Evolutionary conservation across 1,140 invertebrate species (phyloP), one percentile per base, ranked within the genome.

Genomic region (Phenacoccus solenopsis): DNA sequence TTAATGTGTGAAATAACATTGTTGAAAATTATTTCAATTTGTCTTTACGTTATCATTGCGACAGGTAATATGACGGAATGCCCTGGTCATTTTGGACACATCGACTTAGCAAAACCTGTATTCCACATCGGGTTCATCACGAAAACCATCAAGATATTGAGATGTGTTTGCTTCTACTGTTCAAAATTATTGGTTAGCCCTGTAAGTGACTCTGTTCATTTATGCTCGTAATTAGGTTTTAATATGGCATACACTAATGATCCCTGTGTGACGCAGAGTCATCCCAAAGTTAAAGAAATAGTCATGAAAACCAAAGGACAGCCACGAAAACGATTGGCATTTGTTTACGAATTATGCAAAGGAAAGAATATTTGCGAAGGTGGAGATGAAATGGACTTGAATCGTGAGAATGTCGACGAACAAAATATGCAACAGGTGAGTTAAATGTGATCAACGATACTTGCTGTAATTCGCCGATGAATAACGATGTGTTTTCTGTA

Each of bases 1-100:
- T 49, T n/a, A 49, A 49, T 12, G 10, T 49, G n/a, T 49, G 35
- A 49, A 64, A 64, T 22, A 64, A 16, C 21, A 64, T 64, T 64
- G 59, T 64, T 64, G 16, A 7, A 20, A 49, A n/a, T n/a, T n/a
- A n/a, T n/a, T n/a, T n/a, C n/a, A n/a, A 70, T 70, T 67, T 70
- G 20, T 61, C 27, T 25, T 12, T 10, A 21, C 59, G 20, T 73
- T 72, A 30, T 74, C 68, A 57, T 72, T 71, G 71, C 72, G 72
- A 68, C 70, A 78, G 78, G 88, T 24, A 98, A 95, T 75, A 95
- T 98, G 91, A 90, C 91, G 1, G 96, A 99, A 79, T 99, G 98
- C 80, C 95, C 96, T 20, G 98, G 98, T 0, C 98, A 99, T 80
- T 99, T 99, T 84, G 98, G 96, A n/a, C 98, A 99, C 78, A 91